Evolutionary conservation across 2,888 invertebrate species (phyloP).

Genomic region (Tenthredo notha): DNA sequence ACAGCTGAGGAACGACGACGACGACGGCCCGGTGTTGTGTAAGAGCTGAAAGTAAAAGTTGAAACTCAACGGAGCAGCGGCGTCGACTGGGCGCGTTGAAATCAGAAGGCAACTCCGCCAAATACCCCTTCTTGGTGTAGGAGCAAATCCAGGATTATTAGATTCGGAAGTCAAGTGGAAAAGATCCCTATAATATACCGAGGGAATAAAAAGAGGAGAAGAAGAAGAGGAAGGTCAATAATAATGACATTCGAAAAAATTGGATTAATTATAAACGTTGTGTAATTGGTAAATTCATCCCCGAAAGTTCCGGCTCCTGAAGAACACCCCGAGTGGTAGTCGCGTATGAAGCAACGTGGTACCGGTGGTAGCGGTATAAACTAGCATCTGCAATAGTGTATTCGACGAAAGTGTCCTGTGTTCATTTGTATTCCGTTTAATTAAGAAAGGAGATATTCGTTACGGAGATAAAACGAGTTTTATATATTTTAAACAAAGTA

Average conservation of each 20-base stretch:
- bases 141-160: constrained; percentile 43
- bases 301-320: not conserved
- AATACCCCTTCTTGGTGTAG: constrained; percentile 56
- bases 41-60: constrained; percentile 79
- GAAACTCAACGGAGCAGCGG: constrained; percentile 74
- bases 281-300: not conserved
- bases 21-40: constrained; percentile 71
- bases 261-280: not conserved
- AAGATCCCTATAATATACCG: not conserved
- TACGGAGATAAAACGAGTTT: constrained; percentile 39
- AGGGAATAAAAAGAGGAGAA: constrained; percentile 53
- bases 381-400: not conserved
- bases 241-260: not conserved
- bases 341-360: not conserved
- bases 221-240: not conserved
- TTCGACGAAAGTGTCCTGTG: constrained; percentile 22
- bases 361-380: constrained; percentile 10
- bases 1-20: constrained; percentile 67
- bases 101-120: constrained; percentile 65
- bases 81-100: constrained; percentile 73
- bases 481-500: constrained; percentile 36
- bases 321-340: not conserved
- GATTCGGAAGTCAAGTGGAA: constrained; percentile 5
- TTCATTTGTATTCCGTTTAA: not conserved
- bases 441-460: not conserved